These are phyloP conservation scores for Lochmaea capreae DNA, from an alignment of 2,888 invertebrate species.

Conservation along the genomic window DNA sequence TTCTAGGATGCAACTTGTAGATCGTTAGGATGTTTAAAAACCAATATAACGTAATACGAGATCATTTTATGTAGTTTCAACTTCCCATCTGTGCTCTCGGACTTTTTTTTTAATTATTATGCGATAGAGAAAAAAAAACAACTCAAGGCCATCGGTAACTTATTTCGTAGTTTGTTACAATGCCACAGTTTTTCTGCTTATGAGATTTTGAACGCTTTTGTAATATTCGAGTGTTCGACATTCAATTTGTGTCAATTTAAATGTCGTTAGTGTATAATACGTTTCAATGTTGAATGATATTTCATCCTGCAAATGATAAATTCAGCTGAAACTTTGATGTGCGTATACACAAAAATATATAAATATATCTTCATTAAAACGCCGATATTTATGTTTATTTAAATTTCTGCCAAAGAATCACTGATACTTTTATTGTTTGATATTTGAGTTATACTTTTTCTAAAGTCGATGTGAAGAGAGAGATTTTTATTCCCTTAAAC, in stretches of 20 bases:
- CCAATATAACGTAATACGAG: conserved; percentile 28
- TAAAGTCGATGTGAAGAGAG: too few relatives aligned
- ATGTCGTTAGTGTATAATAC: conserved; percentile 23
- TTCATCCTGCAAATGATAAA: background rate
- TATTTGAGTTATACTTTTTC: too few relatives aligned
- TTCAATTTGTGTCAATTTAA: conserved; percentile 24
- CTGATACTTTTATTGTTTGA: too few relatives aligned
- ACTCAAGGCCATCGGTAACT: conserved; percentile 40
- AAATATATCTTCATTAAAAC: too few relatives aligned
- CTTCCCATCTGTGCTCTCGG: conserved; percentile 42
- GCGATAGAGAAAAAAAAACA: conserved; percentile 35
- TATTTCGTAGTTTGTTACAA: conserved; percentile 35
- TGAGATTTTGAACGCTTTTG: conserved; percentile 36
- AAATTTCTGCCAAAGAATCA: too few relatives aligned
- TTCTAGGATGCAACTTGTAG: conserved; percentile 22
- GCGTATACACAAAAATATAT: too few relatives aligned
- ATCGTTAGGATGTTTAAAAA: conserved; percentile 24
- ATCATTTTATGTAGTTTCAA: conserved; percentile 40
- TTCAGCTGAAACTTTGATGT: background rate
- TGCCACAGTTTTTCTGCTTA: conserved; percentile 38
- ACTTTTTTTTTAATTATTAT: conserved; percentile 42
- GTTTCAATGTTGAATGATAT: background rate
- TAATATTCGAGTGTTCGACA: conserved; percentile 32
- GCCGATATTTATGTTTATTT: too few relatives aligned
- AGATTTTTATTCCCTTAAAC: too few relatives aligned